Evolutionary conservation across 2,888 invertebrate species (phyloP).

Genomic region (Caenorhabditis parvicauda): DNA sequence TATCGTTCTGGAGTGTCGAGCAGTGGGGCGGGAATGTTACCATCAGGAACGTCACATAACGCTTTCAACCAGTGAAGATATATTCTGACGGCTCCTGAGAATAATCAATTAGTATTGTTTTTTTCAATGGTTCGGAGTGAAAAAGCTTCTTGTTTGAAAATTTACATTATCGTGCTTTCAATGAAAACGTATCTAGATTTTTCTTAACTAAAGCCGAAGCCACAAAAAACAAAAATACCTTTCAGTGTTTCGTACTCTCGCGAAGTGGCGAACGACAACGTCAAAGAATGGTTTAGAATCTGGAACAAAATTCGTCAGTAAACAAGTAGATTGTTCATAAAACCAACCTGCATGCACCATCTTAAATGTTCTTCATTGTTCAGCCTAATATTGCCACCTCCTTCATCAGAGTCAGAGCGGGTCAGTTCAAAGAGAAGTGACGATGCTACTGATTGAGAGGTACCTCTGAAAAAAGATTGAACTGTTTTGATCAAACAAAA

Average conservation of each 20-base stretch:
- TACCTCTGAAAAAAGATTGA: conserved; percentile 20
- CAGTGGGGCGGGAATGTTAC: conserved; percentile 38
- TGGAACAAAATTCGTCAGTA: too few species aligned
- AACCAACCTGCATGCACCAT: conserved; percentile 59
- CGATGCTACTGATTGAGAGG: conserved; percentile 38
- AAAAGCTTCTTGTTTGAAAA: conserved; percentile 16
- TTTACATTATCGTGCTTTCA: too few species aligned
- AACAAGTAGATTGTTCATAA: too few species aligned
- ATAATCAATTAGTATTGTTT: neutral
- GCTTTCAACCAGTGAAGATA: conserved; percentile 45
- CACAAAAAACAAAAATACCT: conserved; percentile 31
- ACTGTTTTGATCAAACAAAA: neutral
- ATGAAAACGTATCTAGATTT: too few species aligned
- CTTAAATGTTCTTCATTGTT: conserved; percentile 52
- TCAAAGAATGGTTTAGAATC: conserved; percentile 55
- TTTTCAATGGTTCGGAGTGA: neutral
- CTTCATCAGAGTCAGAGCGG: conserved; percentile 25
- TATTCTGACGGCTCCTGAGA: conserved; percentile 31
- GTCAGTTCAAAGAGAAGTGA: conserved; percentile 32
- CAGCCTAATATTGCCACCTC: conserved; percentile 29
- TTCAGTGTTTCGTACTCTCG: conserved; percentile 50
- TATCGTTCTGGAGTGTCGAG: conserved; percentile 48
- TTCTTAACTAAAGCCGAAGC: conserved; percentile 7
- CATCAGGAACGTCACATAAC: conserved; percentile 38
- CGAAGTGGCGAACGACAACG: conserved; percentile 44